These are phyloP conservation scores for Parnassius smintheus DNA, from an alignment of 2,888 invertebrate species.

Conservation along the genomic window DNA sequence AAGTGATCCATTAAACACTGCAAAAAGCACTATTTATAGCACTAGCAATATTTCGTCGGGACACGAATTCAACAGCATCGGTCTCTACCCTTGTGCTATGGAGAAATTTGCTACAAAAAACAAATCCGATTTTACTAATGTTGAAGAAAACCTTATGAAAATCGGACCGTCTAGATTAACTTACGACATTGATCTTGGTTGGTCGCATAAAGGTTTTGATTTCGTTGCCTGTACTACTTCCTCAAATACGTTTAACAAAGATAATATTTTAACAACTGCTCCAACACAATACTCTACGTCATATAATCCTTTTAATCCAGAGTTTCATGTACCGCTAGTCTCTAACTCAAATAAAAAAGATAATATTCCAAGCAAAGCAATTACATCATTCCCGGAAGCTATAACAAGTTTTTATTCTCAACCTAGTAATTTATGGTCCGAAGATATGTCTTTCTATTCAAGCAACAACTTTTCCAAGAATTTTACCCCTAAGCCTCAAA, in stretches of 20 bases:
- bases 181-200: slow-evolving; percentile 74
- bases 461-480: slow-evolving; percentile 58
- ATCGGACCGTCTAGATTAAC: slow-evolving; percentile 71
- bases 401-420: slow-evolving; percentile 72
- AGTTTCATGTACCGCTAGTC: slow-evolving; percentile 70
- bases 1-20: slow-evolving; percentile 65
- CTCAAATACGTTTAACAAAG: slow-evolving; percentile 62
- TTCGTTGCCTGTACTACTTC: slow-evolving; percentile 67
- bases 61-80: slow-evolving; percentile 70
- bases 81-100: slow-evolving; percentile 74
- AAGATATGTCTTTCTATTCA: slow-evolving; percentile 69
- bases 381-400: slow-evolving; percentile 62
- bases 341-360: slow-evolving; percentile 64
- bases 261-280: slow-evolving; percentile 60
- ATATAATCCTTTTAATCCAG: slow-evolving; percentile 74
- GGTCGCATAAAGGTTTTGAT: slow-evolving; percentile 75
- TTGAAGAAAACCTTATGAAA: slow-evolving; percentile 75
- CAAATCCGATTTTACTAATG: slow-evolving; percentile 64
- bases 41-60: slow-evolving; percentile 70
- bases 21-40: slow-evolving; percentile 70
- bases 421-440: slow-evolving; percentile 67
- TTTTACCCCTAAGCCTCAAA: slow-evolving; percentile 56
- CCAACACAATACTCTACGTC: slow-evolving; percentile 60
- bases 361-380: slow-evolving; percentile 50
- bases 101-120: slow-evolving; percentile 70